These are phyloP conservation scores for Acyrthosiphon pisum DNA, from an alignment of 1,140 invertebrate species.

Conservation along the genomic window DNA sequence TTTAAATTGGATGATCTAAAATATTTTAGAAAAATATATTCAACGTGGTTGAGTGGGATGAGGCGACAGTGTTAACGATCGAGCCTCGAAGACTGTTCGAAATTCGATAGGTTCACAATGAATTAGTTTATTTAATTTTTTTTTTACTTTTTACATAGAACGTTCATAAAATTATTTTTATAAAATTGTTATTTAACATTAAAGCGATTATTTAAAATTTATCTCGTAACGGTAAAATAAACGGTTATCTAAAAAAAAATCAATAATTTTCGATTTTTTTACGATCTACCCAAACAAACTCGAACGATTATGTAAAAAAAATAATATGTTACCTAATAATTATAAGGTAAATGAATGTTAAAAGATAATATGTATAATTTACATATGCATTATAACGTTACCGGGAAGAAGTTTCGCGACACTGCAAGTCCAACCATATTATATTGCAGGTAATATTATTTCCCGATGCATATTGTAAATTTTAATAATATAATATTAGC, in stretches of 20 bases:
- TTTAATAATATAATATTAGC: background rate
- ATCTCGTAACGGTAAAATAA: background rate
- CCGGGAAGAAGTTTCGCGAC: background rate
- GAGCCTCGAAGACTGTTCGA: background rate
- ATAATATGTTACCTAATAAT: conserved; percentile 24
- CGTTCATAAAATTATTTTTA: background rate
- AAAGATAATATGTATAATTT: background rate
- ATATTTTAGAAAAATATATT: background rate
- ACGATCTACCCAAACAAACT: background rate
- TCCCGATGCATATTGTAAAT: background rate
- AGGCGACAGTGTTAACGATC: background rate
- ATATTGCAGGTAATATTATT: background rate
- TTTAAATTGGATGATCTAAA: background rate
- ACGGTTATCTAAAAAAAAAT: background rate
- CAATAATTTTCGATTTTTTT: background rate
- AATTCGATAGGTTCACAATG: background rate
- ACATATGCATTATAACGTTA: background rate
- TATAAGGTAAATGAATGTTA: background rate
- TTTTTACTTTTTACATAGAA: no score
- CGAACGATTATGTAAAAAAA: conserved; percentile 8
- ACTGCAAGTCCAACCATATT: background rate
- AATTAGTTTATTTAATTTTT: background rate
- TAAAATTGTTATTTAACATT: background rate
- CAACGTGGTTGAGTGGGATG: background rate
- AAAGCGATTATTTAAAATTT: background rate